Conservation (phyloP, 30 jellyfish, hydroid and myxozoan genomes). For the Turritopsis rubra region DNA sequence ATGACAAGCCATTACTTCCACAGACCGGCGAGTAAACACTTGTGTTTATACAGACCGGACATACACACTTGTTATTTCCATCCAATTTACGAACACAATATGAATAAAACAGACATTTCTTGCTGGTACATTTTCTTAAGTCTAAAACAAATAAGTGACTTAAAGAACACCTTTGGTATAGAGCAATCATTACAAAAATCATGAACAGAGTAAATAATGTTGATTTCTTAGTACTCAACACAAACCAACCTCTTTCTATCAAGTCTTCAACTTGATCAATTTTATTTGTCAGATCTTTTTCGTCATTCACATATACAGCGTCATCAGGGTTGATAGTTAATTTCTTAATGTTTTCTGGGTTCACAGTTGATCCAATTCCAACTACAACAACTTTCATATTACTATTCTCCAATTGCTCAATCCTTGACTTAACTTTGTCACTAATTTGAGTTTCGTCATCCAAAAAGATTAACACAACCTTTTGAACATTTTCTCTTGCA, state of each 20-base stretch:
- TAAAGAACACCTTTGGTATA: too few species aligned
- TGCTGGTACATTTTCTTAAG: constrained; percentile 33
- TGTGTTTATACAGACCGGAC: constrained; percentile 42
- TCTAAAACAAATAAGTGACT: too few species aligned
- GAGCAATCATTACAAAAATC: too few species aligned
- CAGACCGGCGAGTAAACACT: constrained; percentile 59
- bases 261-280: not conserved
- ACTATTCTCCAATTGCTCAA: not conserved
- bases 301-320: not conserved
- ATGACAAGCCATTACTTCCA: constrained; percentile 52
- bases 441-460: constrained; percentile 5
- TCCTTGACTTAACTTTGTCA: not conserved
- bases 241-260: not conserved
- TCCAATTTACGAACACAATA: constrained; percentile 41
- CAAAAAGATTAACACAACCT: constrained; percentile 40
- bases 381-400: not conserved
- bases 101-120: constrained; percentile 34
- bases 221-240: not conserved
- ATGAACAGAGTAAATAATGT: not conserved
- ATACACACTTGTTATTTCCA: constrained; percentile 54
- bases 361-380: not conserved
- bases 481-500: constrained; percentile 48
- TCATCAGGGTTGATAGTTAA: not conserved
- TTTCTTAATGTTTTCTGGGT: not conserved
- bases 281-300: not conserved